Conservation (phyloP, 2,888 invertebrate species). For the Ormia ochracea region DNA sequence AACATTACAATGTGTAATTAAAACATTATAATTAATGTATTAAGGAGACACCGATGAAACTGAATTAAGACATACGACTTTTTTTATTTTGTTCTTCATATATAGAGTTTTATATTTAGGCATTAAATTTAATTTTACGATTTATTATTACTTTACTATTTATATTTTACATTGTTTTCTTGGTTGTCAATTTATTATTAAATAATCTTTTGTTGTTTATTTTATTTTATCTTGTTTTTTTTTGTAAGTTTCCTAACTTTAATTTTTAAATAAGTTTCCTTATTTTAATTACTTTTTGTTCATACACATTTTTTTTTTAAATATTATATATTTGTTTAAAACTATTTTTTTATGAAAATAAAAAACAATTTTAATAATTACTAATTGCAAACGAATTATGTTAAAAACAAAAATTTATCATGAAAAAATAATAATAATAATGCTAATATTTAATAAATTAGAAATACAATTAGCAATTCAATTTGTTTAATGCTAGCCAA, state of each 20-base stretch:
- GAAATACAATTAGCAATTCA: conserved; percentile 1
- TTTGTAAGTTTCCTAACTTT: background rate
- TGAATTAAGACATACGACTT: conserved; percentile 5
- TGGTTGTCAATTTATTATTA: conserved; percentile 42
- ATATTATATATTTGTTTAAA: conserved; percentile 51
- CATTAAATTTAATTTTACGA: conserved; percentile 59
- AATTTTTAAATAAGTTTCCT: background rate
- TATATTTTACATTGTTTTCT: conserved; percentile 56
- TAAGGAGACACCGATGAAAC: background rate
- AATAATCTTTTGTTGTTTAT: conserved; percentile 20
- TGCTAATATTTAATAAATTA: background rate
- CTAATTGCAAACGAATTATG: conserved; percentile 23
- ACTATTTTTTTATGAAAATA: conserved; percentile 23
- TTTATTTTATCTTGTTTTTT: conserved; percentile 13
- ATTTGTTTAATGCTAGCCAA: conserved; percentile 19
- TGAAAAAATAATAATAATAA: conserved; percentile 7
- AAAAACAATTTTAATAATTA: conserved; percentile 19
- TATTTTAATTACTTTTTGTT: conserved; percentile 34
- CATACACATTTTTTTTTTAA: conserved; percentile 38
- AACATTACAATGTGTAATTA: background rate
- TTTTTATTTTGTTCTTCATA: conserved; percentile 48
- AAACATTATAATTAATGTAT: background rate
- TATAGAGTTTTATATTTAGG: conserved; percentile 62
- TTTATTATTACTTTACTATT: conserved; percentile 58
- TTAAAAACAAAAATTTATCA: conserved; percentile 13